Conservation (phyloP, 2,113 vertebrate genomes). For the Okapia johnstoni region DNA sequence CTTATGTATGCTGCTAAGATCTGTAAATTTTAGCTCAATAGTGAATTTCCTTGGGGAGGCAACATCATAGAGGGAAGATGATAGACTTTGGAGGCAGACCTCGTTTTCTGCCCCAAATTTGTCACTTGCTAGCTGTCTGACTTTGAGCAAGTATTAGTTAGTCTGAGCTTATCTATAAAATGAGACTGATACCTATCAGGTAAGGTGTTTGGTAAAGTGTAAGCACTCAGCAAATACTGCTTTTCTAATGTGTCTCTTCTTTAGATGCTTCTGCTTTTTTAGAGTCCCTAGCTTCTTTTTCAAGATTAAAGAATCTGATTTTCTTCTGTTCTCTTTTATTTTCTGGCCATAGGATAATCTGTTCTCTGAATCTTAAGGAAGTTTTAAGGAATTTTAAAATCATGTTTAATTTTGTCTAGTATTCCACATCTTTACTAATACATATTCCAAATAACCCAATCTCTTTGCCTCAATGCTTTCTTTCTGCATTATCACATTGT, state of each 20-base stretch:
- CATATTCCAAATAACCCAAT: not conserved
- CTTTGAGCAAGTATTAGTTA: not conserved
- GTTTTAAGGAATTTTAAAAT: not conserved
- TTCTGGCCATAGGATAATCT: not conserved
- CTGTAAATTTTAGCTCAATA: not conserved
- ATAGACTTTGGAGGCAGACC: not conserved
- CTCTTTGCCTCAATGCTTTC: not conserved
- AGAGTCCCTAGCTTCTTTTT: not conserved
- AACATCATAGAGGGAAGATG: not conserved
- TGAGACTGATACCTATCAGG: not conserved
- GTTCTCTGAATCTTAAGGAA: not conserved
- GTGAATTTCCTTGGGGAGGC: not conserved
- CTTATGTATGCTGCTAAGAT: not conserved
- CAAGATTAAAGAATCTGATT: not conserved
- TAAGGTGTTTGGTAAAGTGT: not conserved
- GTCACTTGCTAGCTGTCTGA: not conserved
- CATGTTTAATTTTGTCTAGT: not conserved
- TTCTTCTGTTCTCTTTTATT: not conserved
- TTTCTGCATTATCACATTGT: not conserved
- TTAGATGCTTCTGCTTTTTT: not conserved
- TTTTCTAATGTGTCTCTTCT: not conserved
- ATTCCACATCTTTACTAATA: not conserved
- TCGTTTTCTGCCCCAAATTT: not conserved
- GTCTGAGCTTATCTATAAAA: not conserved
- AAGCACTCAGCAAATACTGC: not conserved